Evolutionary conservation across 2,888 invertebrate genomes (phyloP).

Genomic region (Lampropteryx suffumata): DNA sequence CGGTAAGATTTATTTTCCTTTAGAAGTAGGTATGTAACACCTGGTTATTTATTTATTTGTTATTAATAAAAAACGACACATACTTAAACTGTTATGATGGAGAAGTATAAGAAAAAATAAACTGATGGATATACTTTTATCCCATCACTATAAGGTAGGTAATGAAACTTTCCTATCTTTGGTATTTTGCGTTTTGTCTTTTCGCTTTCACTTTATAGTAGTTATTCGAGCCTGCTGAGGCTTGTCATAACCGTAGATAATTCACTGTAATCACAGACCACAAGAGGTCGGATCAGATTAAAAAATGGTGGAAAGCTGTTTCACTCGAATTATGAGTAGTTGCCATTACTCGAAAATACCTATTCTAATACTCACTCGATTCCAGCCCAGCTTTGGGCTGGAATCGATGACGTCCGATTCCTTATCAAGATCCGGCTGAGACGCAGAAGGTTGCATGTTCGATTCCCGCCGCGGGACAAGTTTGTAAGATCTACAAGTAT

Average conservation of each 20-base stretch:
- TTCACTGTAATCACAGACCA: constrained; percentile 50
- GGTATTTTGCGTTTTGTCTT: constrained; percentile 40
- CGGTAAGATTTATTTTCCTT: no score
- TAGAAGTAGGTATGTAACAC: no score
- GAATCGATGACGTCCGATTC: not conserved
- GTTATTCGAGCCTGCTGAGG: constrained; percentile 51
- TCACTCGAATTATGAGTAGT: constrained; percentile 37
- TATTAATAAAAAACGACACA: no score
- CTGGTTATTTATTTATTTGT: no score
- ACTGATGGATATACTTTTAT: not conserved
- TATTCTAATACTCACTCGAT: not conserved
- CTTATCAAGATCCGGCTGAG: no score
- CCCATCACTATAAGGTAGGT: constrained; percentile 9
- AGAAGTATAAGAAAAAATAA: no score
- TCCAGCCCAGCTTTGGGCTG: not conserved
- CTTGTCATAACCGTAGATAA: constrained; percentile 46
- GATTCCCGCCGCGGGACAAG: no score
- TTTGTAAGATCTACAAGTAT: no score
- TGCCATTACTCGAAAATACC: constrained; percentile 13
- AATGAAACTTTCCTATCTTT: constrained; percentile 40
- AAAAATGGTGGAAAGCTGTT: constrained; percentile 48
- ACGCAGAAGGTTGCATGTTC: no score
- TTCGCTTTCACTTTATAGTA: constrained; percentile 55
- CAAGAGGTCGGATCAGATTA: constrained; percentile 39
- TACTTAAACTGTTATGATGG: no score